These are phyloP conservation scores for Eriosoma lanigerum DNA, from an alignment of 1,140 invertebrate genomes.

Conservation along the genomic window DNA sequence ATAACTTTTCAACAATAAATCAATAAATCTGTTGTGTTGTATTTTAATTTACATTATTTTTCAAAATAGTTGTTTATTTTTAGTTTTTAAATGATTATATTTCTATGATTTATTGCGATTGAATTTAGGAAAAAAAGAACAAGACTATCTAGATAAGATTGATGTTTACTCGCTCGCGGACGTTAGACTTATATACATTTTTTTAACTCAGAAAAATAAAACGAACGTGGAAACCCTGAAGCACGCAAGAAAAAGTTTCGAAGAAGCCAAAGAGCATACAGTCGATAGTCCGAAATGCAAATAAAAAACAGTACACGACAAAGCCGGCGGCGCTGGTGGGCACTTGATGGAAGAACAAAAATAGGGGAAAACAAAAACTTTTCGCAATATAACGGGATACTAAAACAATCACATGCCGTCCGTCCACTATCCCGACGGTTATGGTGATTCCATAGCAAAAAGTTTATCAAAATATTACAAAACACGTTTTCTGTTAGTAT, in stretches of 20 bases:
- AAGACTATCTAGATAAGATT: background rate
- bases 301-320: slow-evolving; percentile 17
- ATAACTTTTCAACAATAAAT: too few relatives aligned
- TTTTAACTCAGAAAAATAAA: background rate
- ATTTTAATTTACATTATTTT: too few relatives aligned
- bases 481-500: background rate
- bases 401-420: slow-evolving; percentile 12
- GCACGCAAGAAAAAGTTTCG: background rate
- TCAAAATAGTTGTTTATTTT: too few relatives aligned
- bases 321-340: background rate
- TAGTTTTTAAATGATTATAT: too few relatives aligned
- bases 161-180: background rate
- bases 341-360: slow-evolving; percentile 19
- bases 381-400: background rate
- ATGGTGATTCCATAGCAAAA: slow-evolving; percentile 26
- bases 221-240: background rate
- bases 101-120: background rate
- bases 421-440: background rate
- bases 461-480: slow-evolving; percentile 26
- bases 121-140: background rate
- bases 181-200: background rate
- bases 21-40: too few relatives aligned
- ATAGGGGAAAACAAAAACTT: slow-evolving; percentile 35
- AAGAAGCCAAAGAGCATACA: background rate
- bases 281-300: slow-evolving; percentile 30